Evolutionary conservation across 1,140 invertebrate genomes (phyloP).

Genomic region (Pseudomyrmex flavicornis): DNA sequence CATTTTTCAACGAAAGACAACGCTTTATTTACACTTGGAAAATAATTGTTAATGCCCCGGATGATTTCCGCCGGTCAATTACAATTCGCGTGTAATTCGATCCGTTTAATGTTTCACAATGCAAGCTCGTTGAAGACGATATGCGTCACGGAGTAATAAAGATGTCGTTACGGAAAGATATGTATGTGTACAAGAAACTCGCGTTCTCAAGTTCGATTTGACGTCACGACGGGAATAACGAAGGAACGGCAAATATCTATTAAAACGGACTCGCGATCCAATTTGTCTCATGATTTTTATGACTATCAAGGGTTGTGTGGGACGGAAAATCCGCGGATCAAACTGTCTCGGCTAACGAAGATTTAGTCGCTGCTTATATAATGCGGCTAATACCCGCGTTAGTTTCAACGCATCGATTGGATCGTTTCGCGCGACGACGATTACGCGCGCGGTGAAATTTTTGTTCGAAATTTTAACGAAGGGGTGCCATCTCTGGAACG

Average conservation of each 20-base stretch:
- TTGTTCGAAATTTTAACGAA: constrained; percentile 73
- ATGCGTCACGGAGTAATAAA: not conserved
- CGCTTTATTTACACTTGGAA: no score
- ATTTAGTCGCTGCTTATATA: constrained; percentile 17
- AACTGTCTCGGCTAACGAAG: constrained; percentile 30
- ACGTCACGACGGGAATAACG: not conserved
- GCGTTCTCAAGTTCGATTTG: constrained; percentile 6
- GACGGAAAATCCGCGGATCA: not conserved
- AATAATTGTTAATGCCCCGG: no score
- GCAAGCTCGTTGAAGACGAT: not conserved
- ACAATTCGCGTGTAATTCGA: not conserved
- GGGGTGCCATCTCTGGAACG: constrained; percentile 60
- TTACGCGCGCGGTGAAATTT: constrained; percentile 49
- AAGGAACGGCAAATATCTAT: not conserved
- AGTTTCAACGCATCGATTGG: constrained; percentile 13
- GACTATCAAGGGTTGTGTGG: not conserved
- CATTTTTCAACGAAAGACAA: no score
- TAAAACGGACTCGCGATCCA: not conserved
- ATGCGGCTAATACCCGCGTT: not conserved
- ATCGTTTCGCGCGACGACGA: constrained; percentile 14
- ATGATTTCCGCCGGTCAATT: not conserved
- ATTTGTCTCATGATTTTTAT: not conserved
- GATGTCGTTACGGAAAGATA: not conserved
- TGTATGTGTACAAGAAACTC: not conserved
- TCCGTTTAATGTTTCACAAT: not conserved